Base-by-base conservation (phyloP, 2,797 vertebrate species). In the Apogon talboti region DNA sequence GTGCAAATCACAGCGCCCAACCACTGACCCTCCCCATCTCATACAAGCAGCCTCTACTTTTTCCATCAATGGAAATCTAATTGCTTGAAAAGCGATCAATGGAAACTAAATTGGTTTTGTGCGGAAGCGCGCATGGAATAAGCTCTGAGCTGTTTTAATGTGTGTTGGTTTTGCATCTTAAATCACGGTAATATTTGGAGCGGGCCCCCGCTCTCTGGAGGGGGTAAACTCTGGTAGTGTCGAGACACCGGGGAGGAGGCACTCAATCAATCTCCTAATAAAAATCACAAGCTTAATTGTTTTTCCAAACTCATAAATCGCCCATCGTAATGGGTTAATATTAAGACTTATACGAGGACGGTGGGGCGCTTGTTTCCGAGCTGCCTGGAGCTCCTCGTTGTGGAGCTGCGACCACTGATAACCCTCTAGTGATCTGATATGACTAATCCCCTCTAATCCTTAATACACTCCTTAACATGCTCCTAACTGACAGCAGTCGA, bases 71-170 rank as follows among this genome's bases (percentile, higher is more conserved):
- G 91, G 90, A 92, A 94, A 93, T 92, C 90, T 93, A 91, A 88
- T 93, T 93, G 88, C 74, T 89, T 89, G 76, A 83, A 76, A 92
- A 89, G 84, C 83, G 87, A 91, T 91, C 89, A 88, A 88, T 92
- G 88, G 84, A 89, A 90, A 93, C 89, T 90, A 83, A 87, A 89
- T 94, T 93, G 92, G 91, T 93, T 94, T 91, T 91, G 91, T 92
- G 91, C 91, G 89, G 89, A 89, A 86, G 88, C 79, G 87, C 87
- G 74, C 81, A 37, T 75, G 82, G 88, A 88, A 86, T 87, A 79
- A 83, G 87, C 88, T 87, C 82, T 69, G 89, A 90, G 91, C 89
- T 85, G 86, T 87, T 92, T 91, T 90, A 88, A 92, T 90, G 88
- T 70, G 88, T 66, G 89, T 82, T 81, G 84, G 76, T 89, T 92